Evolutionary conservation across 2,113 vertebrate genomes (phyloP).

Genomic region (Bufo bufo): DNA sequence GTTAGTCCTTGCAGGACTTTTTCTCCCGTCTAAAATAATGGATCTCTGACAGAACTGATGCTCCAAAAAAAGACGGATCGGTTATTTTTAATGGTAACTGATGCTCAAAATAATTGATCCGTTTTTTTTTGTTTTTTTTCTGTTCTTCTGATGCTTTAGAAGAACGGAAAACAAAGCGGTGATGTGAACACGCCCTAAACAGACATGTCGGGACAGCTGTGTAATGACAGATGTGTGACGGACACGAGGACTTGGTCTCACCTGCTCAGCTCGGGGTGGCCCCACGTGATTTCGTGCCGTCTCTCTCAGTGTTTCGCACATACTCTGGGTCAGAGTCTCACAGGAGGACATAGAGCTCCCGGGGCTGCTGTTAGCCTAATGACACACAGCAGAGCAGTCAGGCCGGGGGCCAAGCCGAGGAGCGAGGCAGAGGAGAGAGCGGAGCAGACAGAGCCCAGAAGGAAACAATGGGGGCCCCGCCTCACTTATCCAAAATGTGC

Average conservation of each 20-base stretch:
- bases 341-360: constrained; percentile 50
- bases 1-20: no score
- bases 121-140: no score
- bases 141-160: no score
- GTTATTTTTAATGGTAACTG: no score
- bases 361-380: constrained; percentile 51
- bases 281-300: constrained; percentile 1
- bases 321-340: constrained; percentile 55
- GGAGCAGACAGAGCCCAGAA: background rate
- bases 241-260: constrained; percentile 33
- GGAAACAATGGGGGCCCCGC: background rate
- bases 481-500: background rate
- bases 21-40: no score
- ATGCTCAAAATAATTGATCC: no score
- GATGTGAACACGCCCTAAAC: no score
- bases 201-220: no score
- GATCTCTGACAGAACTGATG: no score
- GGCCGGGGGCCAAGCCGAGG: constrained; percentile 41
- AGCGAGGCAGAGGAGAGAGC: constrained; percentile 13
- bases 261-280: constrained; percentile 45
- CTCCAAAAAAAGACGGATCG: no score
- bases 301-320: constrained; percentile 37
- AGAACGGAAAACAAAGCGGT: no score
- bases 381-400: constrained; percentile 44
- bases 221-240: background rate